Percentiles rank a stretch among this genome's conserved stretches.
These are phyloP conservation scores for Numenius arquata DNA, from an alignment of 2,113 vertebrate species.

Conservation along the genomic window DNA sequence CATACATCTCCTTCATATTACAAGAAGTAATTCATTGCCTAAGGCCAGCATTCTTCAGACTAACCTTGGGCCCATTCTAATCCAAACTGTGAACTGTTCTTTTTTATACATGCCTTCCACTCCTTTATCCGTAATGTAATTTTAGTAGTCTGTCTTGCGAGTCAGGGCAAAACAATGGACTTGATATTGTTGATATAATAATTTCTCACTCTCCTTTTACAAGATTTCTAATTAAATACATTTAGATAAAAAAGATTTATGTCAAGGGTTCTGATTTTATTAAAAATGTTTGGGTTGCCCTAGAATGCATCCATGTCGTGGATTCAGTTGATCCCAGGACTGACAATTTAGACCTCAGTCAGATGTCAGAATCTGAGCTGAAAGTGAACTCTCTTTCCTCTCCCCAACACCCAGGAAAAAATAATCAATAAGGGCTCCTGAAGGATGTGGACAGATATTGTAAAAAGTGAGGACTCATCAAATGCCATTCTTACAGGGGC, in stretches of 20 bases:
- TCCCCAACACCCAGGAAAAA: not conserved
- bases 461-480: not conserved
- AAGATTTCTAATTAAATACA: not conserved
- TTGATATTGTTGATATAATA: not conserved
- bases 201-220: not conserved
- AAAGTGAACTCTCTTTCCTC: not conserved
- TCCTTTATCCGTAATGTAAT: not conserved
- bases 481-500: not conserved
- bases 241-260: not conserved
- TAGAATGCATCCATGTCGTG: not conserved
- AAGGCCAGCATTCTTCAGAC: not conserved
- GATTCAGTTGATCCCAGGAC: not conserved
- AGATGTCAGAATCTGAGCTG: not conserved
- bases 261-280: not conserved
- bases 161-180: not conserved
- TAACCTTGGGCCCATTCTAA: not conserved
- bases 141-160: not conserved
- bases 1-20: not conserved
- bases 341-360: not conserved
- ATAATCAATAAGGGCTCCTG: not conserved
- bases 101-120: not conserved
- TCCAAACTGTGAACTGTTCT: not conserved
- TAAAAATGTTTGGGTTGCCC: rapidly evolving
- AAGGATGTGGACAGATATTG: not conserved
- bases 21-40: not conserved